These are phyloP conservation scores for Apis mellifera DNA, from an alignment of 1,140 invertebrate species.

Conservation along the genomic window Amel_HAv3.1 CM009932.2:10578501-10579000, in stretches of 20 bases:
- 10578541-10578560: conserved; percentile 63
- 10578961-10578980: too few relatives aligned
- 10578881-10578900: too few relatives aligned
- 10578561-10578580: conserved; percentile 47
- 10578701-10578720: conserved; percentile 44
- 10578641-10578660: conserved; percentile 69
- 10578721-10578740: conserved; percentile 42
- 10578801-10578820: background rate
- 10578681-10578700: conserved; percentile 67
- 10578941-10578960: background rate
- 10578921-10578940: background rate
- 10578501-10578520: conserved; percentile 41
- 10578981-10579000: background rate
- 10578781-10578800: conserved; percentile 41
- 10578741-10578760: conserved; percentile 6
- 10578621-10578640: conserved; percentile 58
- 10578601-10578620: conserved; percentile 59
- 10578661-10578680: conserved; percentile 65
- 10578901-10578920: too few relatives aligned
- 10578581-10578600: conserved; percentile 61
- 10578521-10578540: conserved; percentile 9
- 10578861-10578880: background rate
- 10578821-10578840: background rate
- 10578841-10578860: background rate
- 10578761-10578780: conserved; percentile 24